A percentile compares a stretch with the other conserved stretches of the same genome.
Evolutionary conservation across 2,888 invertebrate genomes (phyloP).

Genomic region (Drosophila prolongata): DNA sequence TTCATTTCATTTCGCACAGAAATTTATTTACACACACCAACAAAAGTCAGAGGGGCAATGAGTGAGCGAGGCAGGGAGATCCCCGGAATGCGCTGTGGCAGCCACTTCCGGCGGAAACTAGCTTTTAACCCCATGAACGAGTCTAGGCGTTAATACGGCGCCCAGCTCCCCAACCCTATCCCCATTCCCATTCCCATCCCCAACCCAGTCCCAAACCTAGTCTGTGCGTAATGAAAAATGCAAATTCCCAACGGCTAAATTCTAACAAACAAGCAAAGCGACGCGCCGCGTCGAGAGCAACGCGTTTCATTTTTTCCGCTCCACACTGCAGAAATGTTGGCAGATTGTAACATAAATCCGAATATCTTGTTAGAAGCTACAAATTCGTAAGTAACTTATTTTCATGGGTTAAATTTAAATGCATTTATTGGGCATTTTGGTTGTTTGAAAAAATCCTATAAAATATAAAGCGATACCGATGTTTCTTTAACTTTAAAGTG

Average conservation of each 20-base stretch:
- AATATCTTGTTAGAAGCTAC: too few species aligned
- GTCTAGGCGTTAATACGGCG: constrained; percentile 78
- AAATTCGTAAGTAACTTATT: too few species aligned
- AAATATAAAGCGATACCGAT: too few species aligned
- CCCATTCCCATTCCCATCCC: constrained; percentile 14
- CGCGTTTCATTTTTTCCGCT: constrained; percentile 31
- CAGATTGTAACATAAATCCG: too few species aligned
- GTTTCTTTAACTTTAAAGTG: too few species aligned
- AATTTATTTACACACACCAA: constrained; percentile 76
- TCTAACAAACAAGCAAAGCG: constrained; percentile 81
- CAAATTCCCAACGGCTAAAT: constrained; percentile 83
- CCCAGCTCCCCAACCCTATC: constrained; percentile 39
- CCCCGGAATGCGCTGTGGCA: constrained; percentile 65
- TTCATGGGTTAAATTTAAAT: too few species aligned
- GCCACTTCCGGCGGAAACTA: constrained; percentile 81
- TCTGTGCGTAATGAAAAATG: constrained; percentile 82
- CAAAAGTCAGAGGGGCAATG: constrained; percentile 10
- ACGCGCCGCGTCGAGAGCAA: constrained; percentile 62
- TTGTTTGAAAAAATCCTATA: too few species aligned
- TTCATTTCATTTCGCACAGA: constrained; percentile 80
- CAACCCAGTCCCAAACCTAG: constrained; percentile 2
- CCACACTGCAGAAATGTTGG: constrained; percentile 7
- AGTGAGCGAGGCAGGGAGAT: neutral
- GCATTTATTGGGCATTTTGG: too few species aligned
- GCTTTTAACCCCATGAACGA: constrained; percentile 80